Base-by-base conservation (phyloP, 1,140 invertebrate genomes). In the honey bee (Apis mellifera) region DNA sequence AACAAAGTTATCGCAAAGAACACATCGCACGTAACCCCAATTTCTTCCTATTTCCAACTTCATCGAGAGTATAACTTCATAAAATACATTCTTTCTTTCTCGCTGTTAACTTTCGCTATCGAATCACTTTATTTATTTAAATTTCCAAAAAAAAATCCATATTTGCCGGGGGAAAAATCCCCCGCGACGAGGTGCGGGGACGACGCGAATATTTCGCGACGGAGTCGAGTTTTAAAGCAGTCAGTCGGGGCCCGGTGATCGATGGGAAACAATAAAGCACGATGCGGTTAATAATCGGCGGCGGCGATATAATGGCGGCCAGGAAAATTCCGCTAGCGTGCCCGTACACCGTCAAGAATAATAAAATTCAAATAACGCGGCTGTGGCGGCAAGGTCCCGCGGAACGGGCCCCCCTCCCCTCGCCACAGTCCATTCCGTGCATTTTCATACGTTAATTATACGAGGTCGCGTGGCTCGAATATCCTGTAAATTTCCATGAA, bases 391-490 rank as follows among this genome's bases (percentile, higher is more conserved):
- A n/a, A 32, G 26, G 11, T 55, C 9, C 19, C 69, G 50, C 32
- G 65, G n/a, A 66, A n/a, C 65, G 42, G 32, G n/a, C 57, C 11
- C 11, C 8, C 0, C 9, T 1, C 1, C 21, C 0, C 9, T 3
- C 7, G 15, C 42, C 1, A 32, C 59, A 26, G 15, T 26, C 64
- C 59, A 62, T 75, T 50, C n/a, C 59, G 48, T 1, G 57, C 32
- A 75, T 52, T 64, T 75, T 75, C 59, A 52, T 52, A 62, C 73
- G 42, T 62, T 64, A 75, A 75, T 75, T 64, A 62, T 21, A 17
- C 73, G 0, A n/a, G 11, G 3, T 12, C 13, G 42, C 23, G 73
- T 57, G n/a, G 15, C 59, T 50, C 0, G 17, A 17, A 4, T 55
- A 71, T 15, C 50, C 26, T 42, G n/a, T 62, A 75, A 75, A 75